Percentiles rank a stretch among this genome's conserved stretches.
phyloP scores from a whole-genome alignment of 2,113 vertebrate genomes.

The Uropsilus gracilis region DNA sequence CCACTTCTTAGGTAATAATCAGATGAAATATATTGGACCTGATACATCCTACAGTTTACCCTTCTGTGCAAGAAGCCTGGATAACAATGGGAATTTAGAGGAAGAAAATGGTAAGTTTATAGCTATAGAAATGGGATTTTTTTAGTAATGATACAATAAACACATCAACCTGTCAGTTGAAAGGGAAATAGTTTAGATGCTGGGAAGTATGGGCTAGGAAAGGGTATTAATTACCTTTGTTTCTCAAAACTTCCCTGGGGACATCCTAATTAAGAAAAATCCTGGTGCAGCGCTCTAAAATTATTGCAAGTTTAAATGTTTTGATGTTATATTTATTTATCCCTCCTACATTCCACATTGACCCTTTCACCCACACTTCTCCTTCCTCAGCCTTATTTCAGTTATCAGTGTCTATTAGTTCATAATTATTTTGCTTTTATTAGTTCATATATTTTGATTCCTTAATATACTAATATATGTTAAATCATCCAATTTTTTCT shows the following conservation, averaged over 20 bases:
- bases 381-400: too few species aligned
- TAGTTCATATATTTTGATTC: too few species aligned
- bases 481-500: too few species aligned
- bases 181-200: too few species aligned
- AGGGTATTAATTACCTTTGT: not conserved
- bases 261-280: not conserved
- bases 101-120: too few species aligned
- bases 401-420: too few species aligned
- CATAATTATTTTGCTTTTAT: too few species aligned
- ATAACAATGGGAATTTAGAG: not conserved
- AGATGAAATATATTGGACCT: not conserved
- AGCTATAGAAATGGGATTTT: not conserved
- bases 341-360: too few species aligned
- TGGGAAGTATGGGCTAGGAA: not conserved
- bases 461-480: too few species aligned
- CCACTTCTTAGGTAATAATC: not conserved
- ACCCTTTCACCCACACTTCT: too few species aligned
- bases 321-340: too few species aligned
- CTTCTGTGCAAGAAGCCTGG: not conserved
- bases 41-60: not conserved
- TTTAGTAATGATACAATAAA: not conserved
- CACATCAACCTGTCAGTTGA: not conserved
- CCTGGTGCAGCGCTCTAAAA: not conserved
- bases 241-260: not conserved
- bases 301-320: not conserved